A percentile compares a stretch with the other conserved stretches of the same genome.
These are phyloP conservation scores for Cheilosia soror DNA, from an alignment of 2,888 invertebrate genomes.

Conservation along the genomic window DNA sequence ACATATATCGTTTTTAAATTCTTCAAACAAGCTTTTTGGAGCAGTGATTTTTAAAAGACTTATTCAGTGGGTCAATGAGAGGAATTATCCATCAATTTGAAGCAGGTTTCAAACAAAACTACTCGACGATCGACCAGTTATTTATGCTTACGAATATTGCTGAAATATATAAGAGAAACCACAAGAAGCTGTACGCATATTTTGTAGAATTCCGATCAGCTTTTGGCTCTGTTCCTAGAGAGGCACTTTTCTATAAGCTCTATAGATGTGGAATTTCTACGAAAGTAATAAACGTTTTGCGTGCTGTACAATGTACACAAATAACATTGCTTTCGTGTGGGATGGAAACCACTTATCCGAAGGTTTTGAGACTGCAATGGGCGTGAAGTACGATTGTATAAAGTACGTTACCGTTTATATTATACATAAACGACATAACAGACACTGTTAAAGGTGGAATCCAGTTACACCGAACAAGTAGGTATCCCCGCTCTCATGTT, in stretches of 20 bases:
- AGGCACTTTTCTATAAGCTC: slow-evolving; percentile 1
- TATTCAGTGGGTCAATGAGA: neutral
- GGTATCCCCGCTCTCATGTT: neutral
- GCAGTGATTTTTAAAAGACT: slow-evolving; percentile 8
- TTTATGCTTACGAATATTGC: slow-evolving; percentile 1
- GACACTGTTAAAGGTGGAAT: slow-evolving; percentile 9
- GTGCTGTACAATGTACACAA: neutral
- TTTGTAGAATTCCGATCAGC: slow-evolving; percentile 12
- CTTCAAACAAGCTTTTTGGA: neutral
- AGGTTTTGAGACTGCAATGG: slow-evolving; percentile 11
- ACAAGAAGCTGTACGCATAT: neutral
- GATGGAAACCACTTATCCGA: neutral
- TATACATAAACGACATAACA: slow-evolving; percentile 18
- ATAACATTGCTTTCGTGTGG: neutral
- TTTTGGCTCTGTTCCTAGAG: neutral
- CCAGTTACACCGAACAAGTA: neutral
- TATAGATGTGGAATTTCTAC: neutral
- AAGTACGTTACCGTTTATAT: slow-evolving; percentile 1
- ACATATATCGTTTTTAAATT: slow-evolving; percentile 10
- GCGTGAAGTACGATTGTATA: neutral
- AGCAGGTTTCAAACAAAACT: neutral
- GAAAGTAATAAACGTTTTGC: neutral
- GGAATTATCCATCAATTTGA: neutral
- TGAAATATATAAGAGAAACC: neutral
- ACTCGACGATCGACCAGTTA: slow-evolving; percentile 2